Base-by-base conservation (phyloP, 2,797 vertebrate species). In the Sebastes matsubarae region DNA sequence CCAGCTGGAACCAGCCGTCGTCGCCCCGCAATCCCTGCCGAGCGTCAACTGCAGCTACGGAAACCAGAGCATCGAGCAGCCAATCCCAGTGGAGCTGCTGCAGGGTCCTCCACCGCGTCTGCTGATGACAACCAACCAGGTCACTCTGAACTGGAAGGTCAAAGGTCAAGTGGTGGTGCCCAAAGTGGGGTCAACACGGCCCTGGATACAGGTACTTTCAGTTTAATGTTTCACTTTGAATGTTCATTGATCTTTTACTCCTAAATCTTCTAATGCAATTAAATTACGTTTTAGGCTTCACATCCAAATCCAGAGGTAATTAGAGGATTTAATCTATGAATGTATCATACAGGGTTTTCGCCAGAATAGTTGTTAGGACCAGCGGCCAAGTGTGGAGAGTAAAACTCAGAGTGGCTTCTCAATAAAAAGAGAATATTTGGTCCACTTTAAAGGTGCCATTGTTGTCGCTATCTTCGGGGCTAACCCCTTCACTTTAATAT, bases 131-230 rank as follows among this genome's bases (percentile, higher is more conserved):
- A 68, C 93, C 60, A 93, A 93, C 69, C 94, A 93, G 63, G 96
- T 97, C 72, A 96, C 97, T 2, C 95, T 97, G 75, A 97, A 97
- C 74, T 99, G 98, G 98, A 97, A 96, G 89, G 94, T 99, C 86
- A 97, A 96, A 82, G 95, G 97, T 20, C 97, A 97, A 81, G 93
- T 99, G 61, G 96, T 99, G 0, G 95, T 96, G 79, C 95, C 96
- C 72, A 95, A 94, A 1, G 95, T 98, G 58, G 97, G 96, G 64
- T 96, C 96, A 71, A 95, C 96, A 55, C 94, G 96, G n/a, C 97
- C 98, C 2, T 97, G 97, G 89, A 97, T 98, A 75, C 94, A 95
- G 94, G 94, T 94, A 93, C 9, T 25, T 5, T 8, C 3, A 24
- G 4, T 36, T 50, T 32, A 1, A 2, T 71, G 8, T 16, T 29